Conservation (phyloP, 2,797 vertebrate genomes). For the Darevskia nairensis region DNA sequence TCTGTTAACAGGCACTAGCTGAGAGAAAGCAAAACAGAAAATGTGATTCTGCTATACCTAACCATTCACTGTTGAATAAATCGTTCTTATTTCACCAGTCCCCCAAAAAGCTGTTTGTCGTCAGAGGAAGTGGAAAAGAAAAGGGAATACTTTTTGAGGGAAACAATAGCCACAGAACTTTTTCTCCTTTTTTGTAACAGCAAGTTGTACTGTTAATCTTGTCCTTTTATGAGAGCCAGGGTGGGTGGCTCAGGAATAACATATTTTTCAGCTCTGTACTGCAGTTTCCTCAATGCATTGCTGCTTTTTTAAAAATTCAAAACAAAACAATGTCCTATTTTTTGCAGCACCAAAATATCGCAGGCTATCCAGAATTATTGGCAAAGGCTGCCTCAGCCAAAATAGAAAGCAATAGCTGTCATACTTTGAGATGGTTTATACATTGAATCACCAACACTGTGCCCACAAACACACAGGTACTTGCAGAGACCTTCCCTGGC, state of each 20-base stretch:
- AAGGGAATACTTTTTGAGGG: background rate
- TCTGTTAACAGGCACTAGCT: slow-evolving; percentile 64
- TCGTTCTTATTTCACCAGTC: background rate
- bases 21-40: slow-evolving; percentile 61
- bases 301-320: background rate
- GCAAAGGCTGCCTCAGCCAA: background rate
- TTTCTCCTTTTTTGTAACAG: slow-evolving; percentile 43
- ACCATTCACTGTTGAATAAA: slow-evolving; percentile 63
- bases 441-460: too few relatives aligned
- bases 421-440: background rate
- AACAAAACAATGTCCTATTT: background rate
- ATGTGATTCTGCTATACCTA: slow-evolving; percentile 56
- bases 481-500: too few relatives aligned
- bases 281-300: background rate
- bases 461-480: too few relatives aligned
- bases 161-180: slow-evolving; percentile 63
- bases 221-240: slow-evolving; percentile 9
- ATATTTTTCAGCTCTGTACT: background rate
- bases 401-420: background rate
- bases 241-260: background rate
- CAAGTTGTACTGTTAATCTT: slow-evolving; percentile 61
- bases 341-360: background rate
- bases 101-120: background rate
- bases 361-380: background rate
- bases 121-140: background rate